Evolutionary conservation across 2,888 invertebrate genomes (phyloP), one percentile per base, ranked within the genome.

Genomic region (Eupithecia subumbrata): DNA sequence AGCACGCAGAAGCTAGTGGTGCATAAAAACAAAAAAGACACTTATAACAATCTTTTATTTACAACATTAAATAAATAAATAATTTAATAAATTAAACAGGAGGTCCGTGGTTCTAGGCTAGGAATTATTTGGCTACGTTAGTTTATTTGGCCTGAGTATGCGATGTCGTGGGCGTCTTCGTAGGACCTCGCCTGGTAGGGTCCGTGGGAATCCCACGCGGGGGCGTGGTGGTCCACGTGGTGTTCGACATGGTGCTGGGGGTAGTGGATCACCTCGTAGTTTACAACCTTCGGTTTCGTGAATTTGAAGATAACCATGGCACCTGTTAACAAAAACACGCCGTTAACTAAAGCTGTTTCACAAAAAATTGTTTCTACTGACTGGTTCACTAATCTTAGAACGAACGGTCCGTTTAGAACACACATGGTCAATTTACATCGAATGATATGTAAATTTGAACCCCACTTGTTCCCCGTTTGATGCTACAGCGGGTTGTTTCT

Each of bases 261-360:
- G 87, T 97, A 97, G 90, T 98, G 98, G 82, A 98, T 97, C 70
- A 98, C 97, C 94, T 98, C 98, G 87, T 98, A 98, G 92, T 97
- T 98, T 81, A 97, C 96, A 84, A 97, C 97, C 94, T 98, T 98
- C 75, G 98, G 98, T 87, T 98, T 98, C 82, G 98, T 97, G 88
- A 98, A 96, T 92, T 97, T 98, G 95, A 98, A 98, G 89, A 98
- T 97, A 72, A 98, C 96, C 96, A 98, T 96, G 76, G 98, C 98
- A 80, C 95, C 95, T 95, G 88, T 40, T 73, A 71, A 66, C 25
- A 79, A 82, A 72, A 68, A 16, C n/a, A 5, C n/a, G n/a, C 11
- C 22, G 8, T 5, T 25, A 68, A 40, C 2, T 25, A 5, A 43
- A 22, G 22, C 43, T 34, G n/a, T n/a, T 66, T 37, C 11, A 37